Conservation (phyloP, 1,140 invertebrate genomes). For the Drosophila pseudoobscura region DNA sequence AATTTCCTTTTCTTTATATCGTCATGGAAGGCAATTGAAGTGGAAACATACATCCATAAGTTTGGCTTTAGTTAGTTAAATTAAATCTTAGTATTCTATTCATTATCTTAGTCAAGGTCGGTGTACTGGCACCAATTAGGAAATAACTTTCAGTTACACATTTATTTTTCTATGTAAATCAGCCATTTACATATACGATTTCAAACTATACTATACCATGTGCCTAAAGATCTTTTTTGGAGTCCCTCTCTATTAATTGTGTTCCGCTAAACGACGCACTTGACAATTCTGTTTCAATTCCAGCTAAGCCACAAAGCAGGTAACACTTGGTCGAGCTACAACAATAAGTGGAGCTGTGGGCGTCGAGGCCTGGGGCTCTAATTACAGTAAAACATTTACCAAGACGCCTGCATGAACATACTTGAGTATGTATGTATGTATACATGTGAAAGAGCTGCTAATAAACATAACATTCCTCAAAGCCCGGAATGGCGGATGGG, state of each 20-base stretch:
- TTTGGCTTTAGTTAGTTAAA: no score
- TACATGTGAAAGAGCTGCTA: constrained; percentile 10
- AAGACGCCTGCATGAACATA: constrained; percentile 31
- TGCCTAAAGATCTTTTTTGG: background rate
- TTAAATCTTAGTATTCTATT: no score
- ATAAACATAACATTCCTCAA: constrained; percentile 53
- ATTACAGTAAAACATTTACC: constrained; percentile 66
- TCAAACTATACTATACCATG: no score
- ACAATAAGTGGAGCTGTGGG: constrained; percentile 18
- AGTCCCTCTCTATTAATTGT: constrained; percentile 1
- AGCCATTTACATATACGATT: background rate
- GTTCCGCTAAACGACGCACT: background rate
- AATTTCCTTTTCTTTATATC: constrained; percentile 10
- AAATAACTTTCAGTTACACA: no score
- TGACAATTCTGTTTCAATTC: constrained; percentile 5
- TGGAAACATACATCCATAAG: no score
- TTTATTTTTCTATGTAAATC: background rate
- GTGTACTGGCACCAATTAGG: background rate
- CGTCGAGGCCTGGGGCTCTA: constrained; percentile 36
- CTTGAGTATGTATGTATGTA: background rate
- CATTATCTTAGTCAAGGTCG: no score
- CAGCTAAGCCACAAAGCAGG: constrained; percentile 23
- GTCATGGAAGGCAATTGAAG: background rate
- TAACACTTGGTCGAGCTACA: constrained; percentile 9
- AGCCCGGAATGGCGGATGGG: background rate